Conservation (phyloP, 2,113 vertebrate species). For the Calidris pugnax region DNA sequence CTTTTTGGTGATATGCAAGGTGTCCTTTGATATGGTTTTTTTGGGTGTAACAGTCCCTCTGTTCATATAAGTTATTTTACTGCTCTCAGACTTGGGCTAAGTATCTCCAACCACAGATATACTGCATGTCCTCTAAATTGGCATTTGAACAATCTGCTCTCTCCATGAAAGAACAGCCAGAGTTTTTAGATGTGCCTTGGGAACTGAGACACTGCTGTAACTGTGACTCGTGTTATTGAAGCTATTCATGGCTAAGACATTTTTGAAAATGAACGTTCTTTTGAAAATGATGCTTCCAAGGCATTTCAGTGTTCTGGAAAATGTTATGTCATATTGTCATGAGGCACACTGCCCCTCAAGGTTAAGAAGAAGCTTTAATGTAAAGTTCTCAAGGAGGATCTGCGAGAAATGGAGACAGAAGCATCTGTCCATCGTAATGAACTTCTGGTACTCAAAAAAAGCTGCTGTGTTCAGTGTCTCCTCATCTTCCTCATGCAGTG, state of each 20-base stretch:
- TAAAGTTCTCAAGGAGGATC: not conserved
- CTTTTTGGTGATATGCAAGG: not conserved
- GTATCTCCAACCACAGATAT: not conserved
- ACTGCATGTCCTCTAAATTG: not conserved
- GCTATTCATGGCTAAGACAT: not conserved
- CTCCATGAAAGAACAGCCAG: not conserved
- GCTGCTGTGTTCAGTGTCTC: not conserved
- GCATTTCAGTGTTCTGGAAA: not conserved
- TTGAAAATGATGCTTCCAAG: not conserved
- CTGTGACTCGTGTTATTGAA: not conserved
- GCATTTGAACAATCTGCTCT: not conserved
- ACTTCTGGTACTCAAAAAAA: not conserved
- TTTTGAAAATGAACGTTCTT: not conserved
- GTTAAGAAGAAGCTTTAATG: not conserved
- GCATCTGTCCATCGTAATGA: not conserved
- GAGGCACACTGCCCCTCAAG: not conserved
- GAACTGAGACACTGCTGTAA: not conserved
- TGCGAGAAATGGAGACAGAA: not conserved
- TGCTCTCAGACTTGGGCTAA: not conserved
- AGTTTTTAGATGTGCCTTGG: not conserved
- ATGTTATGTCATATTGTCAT: fast-evolving
- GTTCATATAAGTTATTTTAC: not conserved
- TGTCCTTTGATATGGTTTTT: not conserved
- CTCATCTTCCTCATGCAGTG: not conserved
- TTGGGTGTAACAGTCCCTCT: not conserved